Base-by-base conservation (phyloP, 2,113 vertebrate genomes). In the Callaeas wilsoni region DNA sequence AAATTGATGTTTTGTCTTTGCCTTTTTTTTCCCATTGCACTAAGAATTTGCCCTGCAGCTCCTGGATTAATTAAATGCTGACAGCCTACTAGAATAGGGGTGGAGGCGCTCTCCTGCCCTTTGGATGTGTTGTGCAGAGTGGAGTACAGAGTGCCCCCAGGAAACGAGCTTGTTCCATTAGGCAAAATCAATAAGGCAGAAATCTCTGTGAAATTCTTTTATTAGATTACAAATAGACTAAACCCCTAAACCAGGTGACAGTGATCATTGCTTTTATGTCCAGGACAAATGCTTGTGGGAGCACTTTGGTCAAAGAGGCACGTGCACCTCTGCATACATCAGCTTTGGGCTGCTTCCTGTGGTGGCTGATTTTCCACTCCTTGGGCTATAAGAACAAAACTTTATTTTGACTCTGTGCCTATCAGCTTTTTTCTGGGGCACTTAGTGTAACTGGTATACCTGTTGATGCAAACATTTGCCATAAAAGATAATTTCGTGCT, bases 31-130 rank as follows among this genome's bases (percentile, higher is more conserved):
- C 27, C 27, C 22, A 20, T 81, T 93, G 47, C 69, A 50, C 41
- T 93, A 91, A 93, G 97, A 93, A 90, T 87, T 90, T 96, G 90
- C 96, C 96, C 92, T 89, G 96, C 80, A 95, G 95, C 90, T 88
- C 79, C 79, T 20, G 21, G 92, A 97, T 96, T 97, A 97, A 97
- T 97, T 96, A 97, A 97, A 94, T 87, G 84, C 92, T 96, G 95
- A 52, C 95, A 81, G 62, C 18, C 74, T 42, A 4, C 47, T 37
- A 7, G 60, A 90, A 41, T 1, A 75, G 88, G 59, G 69, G 57
- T 6, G 1, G 87, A 53, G 69, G 75, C 3, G 12, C 49, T 62
- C 90, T 76, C 69, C 68, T 90, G 87, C 63, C 88, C 86, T 94
- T 87, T 70, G 5, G 70, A 8, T 60, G 68, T 65, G 62, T 37